Percentiles rank a stretch among this genome's conserved stretches.
Evolutionary conservation across 2,888 invertebrate genomes (phyloP).

Genomic region (Sphecodes monilicornis): DNA sequence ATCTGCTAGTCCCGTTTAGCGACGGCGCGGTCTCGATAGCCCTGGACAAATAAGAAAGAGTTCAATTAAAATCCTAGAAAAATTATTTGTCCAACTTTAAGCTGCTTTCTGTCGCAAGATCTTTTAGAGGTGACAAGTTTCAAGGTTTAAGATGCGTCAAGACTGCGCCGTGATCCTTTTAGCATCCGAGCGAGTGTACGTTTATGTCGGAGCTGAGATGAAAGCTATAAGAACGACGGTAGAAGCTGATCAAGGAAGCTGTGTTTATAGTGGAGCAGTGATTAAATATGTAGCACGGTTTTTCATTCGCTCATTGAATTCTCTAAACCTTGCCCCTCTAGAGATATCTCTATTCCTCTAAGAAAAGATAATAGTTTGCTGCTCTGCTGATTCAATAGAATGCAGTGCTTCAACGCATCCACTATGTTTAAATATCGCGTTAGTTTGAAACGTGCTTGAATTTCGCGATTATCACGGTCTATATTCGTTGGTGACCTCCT

Average conservation of each 20-base stretch:
- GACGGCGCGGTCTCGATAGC: slow-evolving; percentile 32
- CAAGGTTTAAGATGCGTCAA: slow-evolving; percentile 13
- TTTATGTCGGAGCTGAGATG: neutral
- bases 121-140: neutral
- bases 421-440: too few relatives aligned
- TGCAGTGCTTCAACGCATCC: too few relatives aligned
- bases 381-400: neutral
- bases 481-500: too few relatives aligned
- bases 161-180: slow-evolving; percentile 32
- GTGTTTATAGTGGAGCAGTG: too few relatives aligned
- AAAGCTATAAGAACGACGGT: neutral
- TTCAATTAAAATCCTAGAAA: neutral
- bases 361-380: neutral
- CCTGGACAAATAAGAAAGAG: neutral
- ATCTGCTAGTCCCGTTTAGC: slow-evolving; percentile 50
- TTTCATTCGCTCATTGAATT: too few relatives aligned
- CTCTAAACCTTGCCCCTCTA: too few relatives aligned
- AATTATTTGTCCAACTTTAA: neutral
- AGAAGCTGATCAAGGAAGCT: neutral
- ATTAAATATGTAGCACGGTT: too few relatives aligned
- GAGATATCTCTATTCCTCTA: neutral
- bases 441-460: too few relatives aligned
- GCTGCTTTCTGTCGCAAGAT: neutral
- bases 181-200: slow-evolving; percentile 18
- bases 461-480: too few relatives aligned